A percentile compares a stretch with the other conserved stretches of the same genome.
These are phyloP conservation scores for Dolichopus griseipennis DNA, from an alignment of 2,888 invertebrate genomes.

Conservation along the genomic window DNA sequence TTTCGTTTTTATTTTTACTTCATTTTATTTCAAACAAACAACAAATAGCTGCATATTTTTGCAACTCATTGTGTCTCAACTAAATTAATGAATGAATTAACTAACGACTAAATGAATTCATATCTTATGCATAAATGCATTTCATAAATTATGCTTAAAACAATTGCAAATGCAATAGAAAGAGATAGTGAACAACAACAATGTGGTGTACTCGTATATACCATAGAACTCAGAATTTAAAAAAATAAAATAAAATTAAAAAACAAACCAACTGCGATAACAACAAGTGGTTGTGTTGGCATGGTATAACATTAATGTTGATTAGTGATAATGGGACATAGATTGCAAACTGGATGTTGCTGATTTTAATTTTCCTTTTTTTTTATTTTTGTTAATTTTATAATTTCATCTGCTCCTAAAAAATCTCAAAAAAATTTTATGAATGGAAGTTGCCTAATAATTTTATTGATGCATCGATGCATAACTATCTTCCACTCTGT, in stretches of 20 bases:
- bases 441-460: background rate
- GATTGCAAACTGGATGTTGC: background rate
- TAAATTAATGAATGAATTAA: too few relatives aligned
- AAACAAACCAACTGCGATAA: too few relatives aligned
- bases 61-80: too few relatives aligned
- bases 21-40: too few relatives aligned
- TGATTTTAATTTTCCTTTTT: too few relatives aligned
- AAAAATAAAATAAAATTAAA: too few relatives aligned
- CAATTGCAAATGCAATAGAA: background rate
- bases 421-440: background rate
- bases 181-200: background rate
- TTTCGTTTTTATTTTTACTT: too few relatives aligned
- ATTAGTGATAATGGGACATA: background rate
- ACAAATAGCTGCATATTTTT: too few relatives aligned
- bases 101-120: too few relatives aligned
- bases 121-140: background rate
- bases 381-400: background rate
- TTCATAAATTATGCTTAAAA: background rate
- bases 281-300: too few relatives aligned
- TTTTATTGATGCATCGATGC: conserved; percentile 2
- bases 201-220: background rate
- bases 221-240: background rate
- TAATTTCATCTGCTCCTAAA: background rate
- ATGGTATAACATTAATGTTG: background rate
- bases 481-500: background rate